Evolutionary conservation across 1,140 invertebrate species (phyloP), one percentile per base, ranked within the genome.

Genomic region (Drosophila subobscura): DNA sequence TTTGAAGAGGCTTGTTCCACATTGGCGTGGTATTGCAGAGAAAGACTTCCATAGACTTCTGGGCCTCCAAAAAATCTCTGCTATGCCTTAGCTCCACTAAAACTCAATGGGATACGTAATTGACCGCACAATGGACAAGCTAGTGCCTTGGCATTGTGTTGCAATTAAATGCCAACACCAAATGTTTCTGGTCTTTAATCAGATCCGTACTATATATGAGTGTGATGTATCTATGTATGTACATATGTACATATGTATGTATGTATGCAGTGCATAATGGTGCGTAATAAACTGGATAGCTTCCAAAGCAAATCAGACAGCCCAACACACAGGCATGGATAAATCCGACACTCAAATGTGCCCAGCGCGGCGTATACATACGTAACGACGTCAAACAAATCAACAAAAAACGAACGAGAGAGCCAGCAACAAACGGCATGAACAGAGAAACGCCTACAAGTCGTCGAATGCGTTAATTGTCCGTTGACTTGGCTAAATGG

Each of bases 381-480:
- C 81, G 83, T 88, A 86, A 77, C 77, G 64, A 84, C 58, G 58
- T 67, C 80, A 60, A 84, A 57, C 76, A 58, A 49, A 67, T 54
- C 63, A 27, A 44, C 66, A 44, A 25, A 46, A 54, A 70, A 49
- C 33, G 10, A 37, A 37, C 33, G 33, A 37, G 33, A 37, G 3
- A 16, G 61, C 72, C 64, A 85, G 37, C 63, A 22, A 53, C 44
- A 55, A 73, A 75, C 59, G 50, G 61, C 72, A 57, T 61, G 49
- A 54, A 46, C 64, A 22, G 52, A 66, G 67, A 55, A 25, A 72
- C 63, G 61, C 76, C 71, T 60, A 74, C 71, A 74, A 59, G 47
- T 58, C 49, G 33, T 79, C 81, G 80, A 85, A 85, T 86, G 80
- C 80, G 80, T 73, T 85, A 85, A 85, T 79, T 80, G 80, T 86